Evolutionary conservation across 2,888 invertebrate genomes (phyloP).

Genomic region (Himalopsyche japonica): DNA sequence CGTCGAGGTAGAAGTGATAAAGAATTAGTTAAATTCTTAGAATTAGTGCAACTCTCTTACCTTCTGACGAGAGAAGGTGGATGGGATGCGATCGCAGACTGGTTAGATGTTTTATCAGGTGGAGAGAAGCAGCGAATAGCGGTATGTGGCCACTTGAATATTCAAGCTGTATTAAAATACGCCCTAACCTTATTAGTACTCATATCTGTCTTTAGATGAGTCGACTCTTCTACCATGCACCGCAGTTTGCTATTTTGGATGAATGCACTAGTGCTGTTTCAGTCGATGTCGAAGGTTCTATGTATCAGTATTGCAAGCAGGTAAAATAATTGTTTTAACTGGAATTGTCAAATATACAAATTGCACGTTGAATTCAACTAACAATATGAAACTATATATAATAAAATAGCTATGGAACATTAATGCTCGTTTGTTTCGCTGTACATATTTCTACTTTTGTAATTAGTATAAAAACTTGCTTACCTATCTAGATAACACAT

Average conservation of each 20-base stretch:
- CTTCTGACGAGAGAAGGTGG: conserved; percentile 83
- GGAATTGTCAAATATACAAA: too few relatives aligned
- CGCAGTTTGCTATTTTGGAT: conserved; percentile 98
- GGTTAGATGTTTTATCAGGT: conserved; percentile 98
- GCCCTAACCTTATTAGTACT: background rate
- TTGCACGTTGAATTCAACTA: too few relatives aligned
- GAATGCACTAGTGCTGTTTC: conserved; percentile 99
- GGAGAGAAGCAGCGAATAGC: conserved; percentile 98
- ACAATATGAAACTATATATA: too few relatives aligned
- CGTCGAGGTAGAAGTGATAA: conserved; percentile 77
- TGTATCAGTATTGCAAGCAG: conserved; percentile 93
- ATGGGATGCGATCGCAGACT: conserved; percentile 93
- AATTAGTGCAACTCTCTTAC: conserved; percentile 83
- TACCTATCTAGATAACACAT: too few relatives aligned
- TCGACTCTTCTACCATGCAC: conserved; percentile 93
- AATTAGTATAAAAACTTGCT: too few relatives aligned
- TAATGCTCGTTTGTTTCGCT: too few relatives aligned
- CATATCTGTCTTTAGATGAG: conserved; percentile 76
- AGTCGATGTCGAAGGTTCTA: conserved; percentile 96
- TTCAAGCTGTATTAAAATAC: background rate
- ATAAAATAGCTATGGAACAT: too few relatives aligned
- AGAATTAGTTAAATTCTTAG: conserved; percentile 75
- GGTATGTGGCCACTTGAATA: conserved; percentile 53
- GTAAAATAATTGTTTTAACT: conserved; percentile 45
- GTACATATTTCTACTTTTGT: too few relatives aligned